Base-by-base conservation (phyloP, 2,888 invertebrate genomes). In the Leptodirus hochenwartii region DNA sequence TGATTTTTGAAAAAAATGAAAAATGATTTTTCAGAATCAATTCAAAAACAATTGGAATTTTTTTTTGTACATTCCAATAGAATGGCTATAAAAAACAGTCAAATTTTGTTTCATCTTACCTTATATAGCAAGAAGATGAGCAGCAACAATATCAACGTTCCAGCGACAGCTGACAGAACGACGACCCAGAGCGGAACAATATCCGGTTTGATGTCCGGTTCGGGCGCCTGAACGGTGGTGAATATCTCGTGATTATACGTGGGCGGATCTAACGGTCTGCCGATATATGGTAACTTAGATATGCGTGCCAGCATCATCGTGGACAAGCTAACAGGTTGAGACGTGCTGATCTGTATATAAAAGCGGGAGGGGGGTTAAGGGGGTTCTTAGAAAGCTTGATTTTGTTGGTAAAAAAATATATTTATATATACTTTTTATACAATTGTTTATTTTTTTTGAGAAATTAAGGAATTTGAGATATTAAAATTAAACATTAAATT, bases 161-260 rank as follows among this genome's bases (percentile, higher is more conserved):
- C 88, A 3, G 75, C 71, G 34, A 82, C 70, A 1, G 84, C 84
- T 0, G 87, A 79, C 34, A 88, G 56, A 3, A 88, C 68, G 29
- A 87, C 76, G 24, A 84, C 74, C 88, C 88, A 90, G 29, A 87
- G 62, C 1, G 85, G 84, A 16, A 85, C 71, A 30, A 72, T 73
- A 38, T 72, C 67, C n/a, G 66, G 67, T 29, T 66, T 60, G 25
- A 68, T 62, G 27, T 63, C 64, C 3, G 70, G 64, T 42, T 69
- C 68, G 14, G 57, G 57, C 1, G 76, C 76, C 24, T 69, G 66
- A 14, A 82, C 62, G 39, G 66, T 65, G 8, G 81, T 81, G 37
- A 65, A 63, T n/a, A 81, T 70, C 56, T 82, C 78, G 34, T 67
- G 66, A 26, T 64, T 66, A 41, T 63, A 66, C 43, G 73, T 62